Percentiles rank a stretch among this genome's conserved stretches.
These are phyloP conservation scores for Myzus persicae DNA, from an alignment of 1,140 invertebrate genomes.

Conservation along the genomic window DNA sequence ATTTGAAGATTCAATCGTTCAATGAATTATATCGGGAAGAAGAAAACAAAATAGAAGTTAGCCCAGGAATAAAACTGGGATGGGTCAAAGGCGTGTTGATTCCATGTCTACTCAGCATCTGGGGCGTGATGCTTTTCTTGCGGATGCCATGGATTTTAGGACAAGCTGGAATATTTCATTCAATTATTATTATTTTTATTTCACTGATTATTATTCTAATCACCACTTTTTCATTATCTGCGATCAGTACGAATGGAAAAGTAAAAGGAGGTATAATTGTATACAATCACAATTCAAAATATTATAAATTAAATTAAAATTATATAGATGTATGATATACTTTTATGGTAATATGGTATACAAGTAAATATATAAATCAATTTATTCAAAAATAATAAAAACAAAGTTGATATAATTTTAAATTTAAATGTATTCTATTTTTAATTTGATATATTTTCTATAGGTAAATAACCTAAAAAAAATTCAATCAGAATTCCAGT, in stretches of 20 bases:
- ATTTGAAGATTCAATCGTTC: slow-evolving; percentile 41
- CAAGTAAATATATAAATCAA: not conserved
- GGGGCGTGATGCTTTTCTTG: slow-evolving; percentile 88
- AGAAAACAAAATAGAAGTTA: slow-evolving; percentile 57
- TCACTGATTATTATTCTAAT: slow-evolving; percentile 91
- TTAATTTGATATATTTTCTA: not conserved
- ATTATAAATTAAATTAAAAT: not conserved
- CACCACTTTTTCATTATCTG: slow-evolving; percentile 95
- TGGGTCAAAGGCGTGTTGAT: slow-evolving; percentile 85
- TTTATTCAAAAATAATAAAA: not conserved
- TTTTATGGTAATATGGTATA: not conserved
- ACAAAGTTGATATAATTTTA: too few relatives aligned
- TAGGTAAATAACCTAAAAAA: not conserved
- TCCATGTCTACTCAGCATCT: slow-evolving; percentile 85
- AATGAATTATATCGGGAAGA: slow-evolving; percentile 9
- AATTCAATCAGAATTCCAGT: not conserved
- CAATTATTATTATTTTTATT: slow-evolving; percentile 83
- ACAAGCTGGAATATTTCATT: slow-evolving; percentile 78
- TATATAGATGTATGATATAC: not conserved
- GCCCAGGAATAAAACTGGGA: slow-evolving; percentile 69
- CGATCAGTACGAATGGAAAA: slow-evolving; percentile 98
- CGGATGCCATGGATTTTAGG: slow-evolving; percentile 86
- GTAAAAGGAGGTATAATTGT: slow-evolving; percentile 87
- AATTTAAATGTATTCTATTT: not conserved
- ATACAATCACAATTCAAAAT: not conserved